Evolutionary conservation across 2,113 vertebrate species (phyloP).

Genomic region (Halcyon senegalensis): DNA sequence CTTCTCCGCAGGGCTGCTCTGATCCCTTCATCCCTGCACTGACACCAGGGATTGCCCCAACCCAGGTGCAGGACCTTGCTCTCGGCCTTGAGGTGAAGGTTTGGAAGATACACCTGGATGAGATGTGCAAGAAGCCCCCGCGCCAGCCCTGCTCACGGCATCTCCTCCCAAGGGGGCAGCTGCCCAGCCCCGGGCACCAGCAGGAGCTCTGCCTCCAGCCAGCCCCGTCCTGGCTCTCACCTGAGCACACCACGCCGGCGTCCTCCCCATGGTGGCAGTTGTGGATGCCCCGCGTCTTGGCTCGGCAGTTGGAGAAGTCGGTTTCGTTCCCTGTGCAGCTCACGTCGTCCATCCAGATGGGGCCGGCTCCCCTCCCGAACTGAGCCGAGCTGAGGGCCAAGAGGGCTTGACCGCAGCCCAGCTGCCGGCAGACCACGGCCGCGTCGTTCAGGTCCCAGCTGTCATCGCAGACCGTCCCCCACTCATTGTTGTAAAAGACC

Average conservation of each 20-base stretch:
- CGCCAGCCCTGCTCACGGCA: too few species aligned
- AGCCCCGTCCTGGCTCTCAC: neutral
- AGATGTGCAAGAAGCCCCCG: neutral
- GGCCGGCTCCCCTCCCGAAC: accelerated
- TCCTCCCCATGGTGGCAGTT: neutral
- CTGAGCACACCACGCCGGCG: neutral
- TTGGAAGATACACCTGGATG: neutral
- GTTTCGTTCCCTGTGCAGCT: neutral
- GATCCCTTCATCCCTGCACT: too few species aligned
- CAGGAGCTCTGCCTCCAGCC: neutral
- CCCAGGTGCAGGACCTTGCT: neutral
- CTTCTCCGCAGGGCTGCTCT: neutral
- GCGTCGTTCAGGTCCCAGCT: neutral
- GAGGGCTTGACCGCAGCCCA: neutral
- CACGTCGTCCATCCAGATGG: neutral
- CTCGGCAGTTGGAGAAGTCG: neutral
- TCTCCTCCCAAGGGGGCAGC: neutral
- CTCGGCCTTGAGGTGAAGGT: neutral
- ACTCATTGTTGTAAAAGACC: slow-evolving; percentile 60
- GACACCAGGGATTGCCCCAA: too few species aligned
- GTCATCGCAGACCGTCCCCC: slow-evolving; percentile 64
- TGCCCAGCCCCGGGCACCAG: too few species aligned
- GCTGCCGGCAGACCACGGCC: neutral
- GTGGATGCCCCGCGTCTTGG: neutral
- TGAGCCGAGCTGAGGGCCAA: accelerated